A percentile compares a stretch with the other conserved stretches of the same genome.
phyloP scores from a whole-genome alignment of 2,797 vertebrate genomes.

The Tragelaphus oryx region DNA sequence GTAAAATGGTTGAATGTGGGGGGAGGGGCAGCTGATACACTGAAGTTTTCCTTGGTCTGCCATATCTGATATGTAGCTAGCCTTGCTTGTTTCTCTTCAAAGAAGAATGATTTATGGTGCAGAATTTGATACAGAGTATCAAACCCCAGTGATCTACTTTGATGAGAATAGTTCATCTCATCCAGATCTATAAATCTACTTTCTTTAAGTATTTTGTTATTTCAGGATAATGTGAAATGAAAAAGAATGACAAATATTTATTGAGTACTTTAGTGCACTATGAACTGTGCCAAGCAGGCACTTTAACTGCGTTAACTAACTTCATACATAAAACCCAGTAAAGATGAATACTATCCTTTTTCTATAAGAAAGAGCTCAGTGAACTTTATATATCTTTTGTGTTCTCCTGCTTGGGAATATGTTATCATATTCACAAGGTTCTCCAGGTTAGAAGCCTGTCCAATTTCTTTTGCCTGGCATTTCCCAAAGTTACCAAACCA shows the following conservation, averaged over 20 bases:
- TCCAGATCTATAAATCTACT: neutral
- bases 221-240: neutral
- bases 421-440: neutral
- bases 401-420: neutral
- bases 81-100: neutral
- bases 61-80: neutral
- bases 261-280: neutral
- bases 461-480: neutral
- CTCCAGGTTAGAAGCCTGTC: neutral
- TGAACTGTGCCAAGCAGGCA: neutral
- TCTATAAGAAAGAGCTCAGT: neutral
- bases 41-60: neutral
- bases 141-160: neutral
- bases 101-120: neutral
- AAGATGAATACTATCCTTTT: neutral
- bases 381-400: neutral
- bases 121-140: neutral
- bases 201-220: slow-evolving; percentile 6
- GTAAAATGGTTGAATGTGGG: neutral
- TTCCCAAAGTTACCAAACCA: neutral
- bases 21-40: neutral
- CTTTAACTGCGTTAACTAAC: neutral
- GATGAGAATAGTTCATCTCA: neutral
- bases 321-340: neutral
- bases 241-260: neutral